Evolutionary conservation across 2,888 invertebrate species (phyloP), one percentile per base, ranked within the genome.

Genomic region (Camptogramma bilineatum): DNA sequence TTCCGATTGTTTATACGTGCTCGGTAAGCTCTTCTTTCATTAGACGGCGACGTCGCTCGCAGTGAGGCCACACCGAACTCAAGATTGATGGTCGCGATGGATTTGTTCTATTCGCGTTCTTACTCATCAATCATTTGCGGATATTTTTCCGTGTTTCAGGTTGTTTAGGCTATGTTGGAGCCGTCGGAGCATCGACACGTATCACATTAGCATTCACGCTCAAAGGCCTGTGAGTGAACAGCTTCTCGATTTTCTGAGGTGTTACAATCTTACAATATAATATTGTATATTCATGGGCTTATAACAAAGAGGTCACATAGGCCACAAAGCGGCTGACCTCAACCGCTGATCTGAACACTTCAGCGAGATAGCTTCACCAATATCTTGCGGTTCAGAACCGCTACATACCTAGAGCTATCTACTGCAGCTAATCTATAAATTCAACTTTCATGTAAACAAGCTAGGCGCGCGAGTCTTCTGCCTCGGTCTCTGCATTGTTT

Each of bases 111-210:
- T 92, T 90, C 91, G 87, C 84, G 88, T 83, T 82, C 83, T 77
- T 81, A 81, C 87, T 91, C 92, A 93, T 93, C 93, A 90, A 93
- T 93, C 93, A 93, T 92, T 88, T 82, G 86, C 84, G 88, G 87
- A 91, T 92, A 92, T 92, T 92, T 92, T 92, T 91, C 90, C 91
- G 84, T 91, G 90, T 92, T 88, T 87, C 87, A 86, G 88, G 88
- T 90, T 92, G 89, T 91, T 92, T 90, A 89, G 88, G 83, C 86
- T 90, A 89, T 89, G 91, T 90, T 86, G 86, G 87, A 81, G 80
- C 80, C 78, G 80, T 85, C 71, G 79, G 83, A 81, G 80, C 83
- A 82, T 86, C 85, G 85, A 85, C 84, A 82, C 85, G 85, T 87
- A 85, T 86, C 84, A 81, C 82, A 84, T 90, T 86, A 86, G 81